Evolutionary conservation across 1,140 invertebrate genomes (phyloP), one percentile per base, ranked within the genome.

Genomic region (Plectrocnemia conspersa): DNA sequence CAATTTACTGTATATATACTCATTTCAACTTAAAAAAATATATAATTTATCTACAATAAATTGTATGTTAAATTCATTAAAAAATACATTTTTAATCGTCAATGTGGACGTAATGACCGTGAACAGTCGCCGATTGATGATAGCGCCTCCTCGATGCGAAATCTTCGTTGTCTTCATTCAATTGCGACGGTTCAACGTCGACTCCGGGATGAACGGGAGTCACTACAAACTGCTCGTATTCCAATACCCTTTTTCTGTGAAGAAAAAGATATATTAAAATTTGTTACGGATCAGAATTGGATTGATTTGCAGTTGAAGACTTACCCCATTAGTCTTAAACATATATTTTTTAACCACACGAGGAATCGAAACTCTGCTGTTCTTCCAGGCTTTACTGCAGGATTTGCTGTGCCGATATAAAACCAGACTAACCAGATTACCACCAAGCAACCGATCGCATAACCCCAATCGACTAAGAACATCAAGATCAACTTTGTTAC

Each of bases 81-180:
- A n/a, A n/a, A n/a, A n/a, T n/a, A 49, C 2, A 21, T 18, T 1
- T 23, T 48, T 49, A 59, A 25, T 74, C 72, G 54, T 82, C 78
- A 23, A 83, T 75, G 57, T 76, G 78, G 23, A 88, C 83, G 59
- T 85, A 82, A 63, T 85, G 84, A 16, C 82, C 86, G 56, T 86
- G 82, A n/a, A 90, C 81, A 15, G 85, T 84, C 0, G 86, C 83
- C 22, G 88, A 89, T 68, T 96, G 91, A 75, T 97, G 93, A 73
- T 95, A 98, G 56, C 89, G 82, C 65, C 89, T 83, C 61, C 94
- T 80, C 25, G 84, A 85, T 1, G 90, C 82, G 72, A 96, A 98
- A 72, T 98, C 94, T 71, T 90, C 85, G 72, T 97, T 97, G 64
- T 96, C 91, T 65, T 96, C 92, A 57, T 93, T 98, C 18, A 96